Base-by-base conservation (phyloP, 2,113 vertebrate genomes). In the Bubo bubo region DNA sequence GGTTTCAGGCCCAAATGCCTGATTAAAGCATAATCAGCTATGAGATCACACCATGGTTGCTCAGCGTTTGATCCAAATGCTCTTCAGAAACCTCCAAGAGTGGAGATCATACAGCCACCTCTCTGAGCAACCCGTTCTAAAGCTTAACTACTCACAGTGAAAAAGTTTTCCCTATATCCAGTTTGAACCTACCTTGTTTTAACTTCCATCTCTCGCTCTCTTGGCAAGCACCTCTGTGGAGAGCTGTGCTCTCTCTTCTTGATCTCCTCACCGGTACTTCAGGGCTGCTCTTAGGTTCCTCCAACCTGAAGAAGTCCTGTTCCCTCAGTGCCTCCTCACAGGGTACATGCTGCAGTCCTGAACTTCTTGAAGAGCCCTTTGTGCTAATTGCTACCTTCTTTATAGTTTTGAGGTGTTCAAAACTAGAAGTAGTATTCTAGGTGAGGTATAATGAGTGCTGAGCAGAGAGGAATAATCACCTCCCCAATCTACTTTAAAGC, bases 391-490 rank as follows among this genome's bases (percentile, higher is more conserved):
- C 6, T 22, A 14, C 14, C 14, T 21, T 5, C 0, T 47, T 39
- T 3, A 3, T 2, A 16, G 4, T 4, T 90, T 11, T 12, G 11
- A 74, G 47, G 23, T 4, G 5, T 14, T 47, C 8, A 35, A 49
- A 22, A 7, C 26, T 14, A 23, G 9, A 67, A 8, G 5, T 11
- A 37, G 3, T 7, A 12, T 47, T 52, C 26, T 13, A 39, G 8
- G 6, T 24, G 12, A 80, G 16, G 3, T 6, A 35, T 3, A 34
- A 9, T 1, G 5, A 84, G 5, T 19, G 20, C 55, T 28, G n/a
- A 27, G 23, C 0, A 30, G 12, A 35, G 8, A 8, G 10, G 2
- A 63, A 9, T 0, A 3, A 32, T 22, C 9, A 0, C 17, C 17
- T 23, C 24, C 70, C 28, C 71, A 70, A 19, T 11, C 13, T 9